Base-by-base conservation (phyloP, 2,797 vertebrate species). In the Megaceryle alcyon region DNA sequence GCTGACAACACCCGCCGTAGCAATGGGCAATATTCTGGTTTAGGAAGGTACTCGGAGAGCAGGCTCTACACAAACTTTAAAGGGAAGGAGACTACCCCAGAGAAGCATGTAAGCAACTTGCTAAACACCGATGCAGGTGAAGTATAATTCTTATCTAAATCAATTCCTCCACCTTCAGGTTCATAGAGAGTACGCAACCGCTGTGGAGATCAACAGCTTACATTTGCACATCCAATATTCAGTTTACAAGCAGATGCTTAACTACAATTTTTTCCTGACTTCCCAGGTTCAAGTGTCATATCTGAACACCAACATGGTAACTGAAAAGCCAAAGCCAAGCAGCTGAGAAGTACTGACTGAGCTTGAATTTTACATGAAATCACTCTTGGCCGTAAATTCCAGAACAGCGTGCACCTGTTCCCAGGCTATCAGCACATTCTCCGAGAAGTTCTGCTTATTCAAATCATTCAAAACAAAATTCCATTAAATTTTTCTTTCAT, bases 161-260 rank as follows among this genome's bases (percentile, higher is more conserved):
- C 35, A 70, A 86, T 49, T 85, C 60, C 41, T 68, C 44, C 9
- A 48, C 20, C 11, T 18, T 78, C 59, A 60, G 46, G 43, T 80
- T 88, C 39, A 75, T 7, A 39, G 22, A 41, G 10, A 80, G 56
- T 7, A 53, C 0, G 0, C 17, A 70, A 49, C 18, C 35, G 8
- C 54, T 64, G 44, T 56, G 86, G n/a, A 88, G 92, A 95, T 29
- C 1, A 46, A 43, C 3, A 44, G 12, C 53, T 82, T 46, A 17
- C 77, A 68, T 88, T 73, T 71, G 46, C 33, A 93, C 2, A 17
- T 21, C 11, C 51, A 59, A 59, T 87, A 92, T 93, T 82, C 85
- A 84, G 64, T 92, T 91, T 84, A 60, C 93, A 97, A 94, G 44
- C 8, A 21, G n/a, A 29, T 57, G 33, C 43, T 91, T 79, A 87